These are phyloP conservation scores for Nephrotoma flavescens DNA, from an alignment of 2,888 invertebrate species.

Conservation along the genomic window DNA sequence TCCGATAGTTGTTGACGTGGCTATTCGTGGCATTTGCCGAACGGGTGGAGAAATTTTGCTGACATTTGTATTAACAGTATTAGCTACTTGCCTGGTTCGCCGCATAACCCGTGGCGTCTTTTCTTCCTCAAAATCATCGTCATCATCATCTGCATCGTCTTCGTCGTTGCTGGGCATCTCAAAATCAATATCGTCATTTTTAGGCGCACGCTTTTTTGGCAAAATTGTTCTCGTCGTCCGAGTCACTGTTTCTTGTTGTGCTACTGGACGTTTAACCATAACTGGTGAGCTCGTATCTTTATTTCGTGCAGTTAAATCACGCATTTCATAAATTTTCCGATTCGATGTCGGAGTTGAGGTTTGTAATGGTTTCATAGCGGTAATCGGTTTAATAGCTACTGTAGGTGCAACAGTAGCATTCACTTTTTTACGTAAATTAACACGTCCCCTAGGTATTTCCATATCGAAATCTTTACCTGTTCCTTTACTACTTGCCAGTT, in stretches of 20 bases:
- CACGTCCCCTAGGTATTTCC: not conserved
- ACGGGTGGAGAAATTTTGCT: not conserved
- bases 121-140: constrained; percentile 5
- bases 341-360: not conserved
- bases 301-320: not conserved
- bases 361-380: not conserved
- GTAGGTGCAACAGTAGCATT: not conserved
- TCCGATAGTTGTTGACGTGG: not conserved
- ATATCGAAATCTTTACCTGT: not conserved
- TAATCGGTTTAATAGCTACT: not conserved
- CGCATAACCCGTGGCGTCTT: not conserved
- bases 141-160: constrained; percentile 16
- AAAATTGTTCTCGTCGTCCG: not conserved
- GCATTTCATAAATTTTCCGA: not conserved
- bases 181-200: constrained; percentile 14
- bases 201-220: constrained; percentile 3
- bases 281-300: not conserved
- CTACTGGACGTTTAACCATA: not conserved
- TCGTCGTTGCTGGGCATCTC: constrained; percentile 18
- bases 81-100: not conserved
- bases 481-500: not conserved
- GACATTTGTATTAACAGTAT: not conserved
- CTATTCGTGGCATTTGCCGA: not conserved
- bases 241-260: not conserved
- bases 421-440: not conserved